Conservation (phyloP, 2,797 vertebrate species). For the Periophthalmus magnuspinnatus region DNA sequence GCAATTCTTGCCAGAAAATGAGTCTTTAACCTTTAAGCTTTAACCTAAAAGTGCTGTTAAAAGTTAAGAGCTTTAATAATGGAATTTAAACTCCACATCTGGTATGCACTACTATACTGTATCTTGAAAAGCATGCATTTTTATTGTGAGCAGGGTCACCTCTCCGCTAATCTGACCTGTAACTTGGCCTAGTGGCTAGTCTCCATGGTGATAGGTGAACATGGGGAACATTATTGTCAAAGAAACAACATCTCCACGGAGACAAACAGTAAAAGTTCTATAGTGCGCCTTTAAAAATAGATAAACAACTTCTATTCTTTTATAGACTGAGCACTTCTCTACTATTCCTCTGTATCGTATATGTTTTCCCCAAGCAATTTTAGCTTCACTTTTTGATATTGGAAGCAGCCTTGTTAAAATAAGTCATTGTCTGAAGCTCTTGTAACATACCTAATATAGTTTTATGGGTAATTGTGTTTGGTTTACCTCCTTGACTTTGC, state of each 20-base stretch:
- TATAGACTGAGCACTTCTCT: no score
- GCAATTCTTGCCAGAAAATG: no score
- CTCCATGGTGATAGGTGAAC: no score
- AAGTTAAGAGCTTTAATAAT: no score
- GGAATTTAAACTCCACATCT: no score
- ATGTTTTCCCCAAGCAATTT: slow-evolving; percentile 3
- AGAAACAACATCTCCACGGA: no score
- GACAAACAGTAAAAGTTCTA: no score
- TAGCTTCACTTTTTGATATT: slow-evolving; percentile 31
- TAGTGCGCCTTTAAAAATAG: neutral
- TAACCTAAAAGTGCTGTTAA: no score
- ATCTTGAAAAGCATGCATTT: neutral
- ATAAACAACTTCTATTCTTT: neutral
- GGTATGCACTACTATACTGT: no score
- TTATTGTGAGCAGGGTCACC: neutral
- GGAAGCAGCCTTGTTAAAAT: slow-evolving; percentile 41
- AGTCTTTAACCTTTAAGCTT: no score
- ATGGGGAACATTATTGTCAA: no score
- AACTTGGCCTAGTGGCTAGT: neutral
- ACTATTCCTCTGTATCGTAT: no score
- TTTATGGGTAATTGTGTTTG: slow-evolving; percentile 47
- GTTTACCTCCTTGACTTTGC: slow-evolving; percentile 37
- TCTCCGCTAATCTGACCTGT: neutral
- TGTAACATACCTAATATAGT: slow-evolving; percentile 30
- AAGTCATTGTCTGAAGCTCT: slow-evolving; percentile 34